phyloP scores from a whole-genome alignment of 37 sponge, comb jelly and placozoan genomes.

The Agelas oroides region DNA sequence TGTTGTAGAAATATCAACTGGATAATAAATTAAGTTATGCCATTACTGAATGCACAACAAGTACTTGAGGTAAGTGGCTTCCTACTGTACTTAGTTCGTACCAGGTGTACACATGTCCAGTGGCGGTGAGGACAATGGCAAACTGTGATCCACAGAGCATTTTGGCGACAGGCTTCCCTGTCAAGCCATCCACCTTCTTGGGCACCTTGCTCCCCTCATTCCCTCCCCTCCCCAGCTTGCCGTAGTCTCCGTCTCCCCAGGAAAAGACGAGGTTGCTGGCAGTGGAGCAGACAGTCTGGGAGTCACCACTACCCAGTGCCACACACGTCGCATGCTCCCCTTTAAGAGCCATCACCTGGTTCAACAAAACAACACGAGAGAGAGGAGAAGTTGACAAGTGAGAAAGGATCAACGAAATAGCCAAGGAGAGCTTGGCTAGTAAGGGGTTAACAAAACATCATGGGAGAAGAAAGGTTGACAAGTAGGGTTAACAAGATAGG shows the following conservation, averaged over 20 bases:
- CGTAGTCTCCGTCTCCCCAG: slow-evolving; percentile 99
- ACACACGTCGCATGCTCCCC: slow-evolving; percentile 72
- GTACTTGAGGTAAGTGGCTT: too few species aligned
- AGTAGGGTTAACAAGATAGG: neutral
- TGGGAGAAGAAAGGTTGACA: neutral
- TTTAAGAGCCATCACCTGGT: slow-evolving; percentile 78
- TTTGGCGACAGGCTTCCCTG: slow-evolving; percentile 70
- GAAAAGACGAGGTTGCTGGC: slow-evolving; percentile 78
- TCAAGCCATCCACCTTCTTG: slow-evolving; percentile 77
- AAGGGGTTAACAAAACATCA: too few species aligned
- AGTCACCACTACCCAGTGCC: slow-evolving; percentile 97
- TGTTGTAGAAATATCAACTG: too few species aligned
- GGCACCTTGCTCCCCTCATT: slow-evolving; percentile 93
- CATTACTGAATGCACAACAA: too few species aligned
- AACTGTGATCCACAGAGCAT: slow-evolving; percentile 97
- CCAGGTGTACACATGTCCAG: slow-evolving; percentile 95
- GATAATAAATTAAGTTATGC: too few species aligned
- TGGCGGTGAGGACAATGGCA: slow-evolving; percentile 86
- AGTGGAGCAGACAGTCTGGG: slow-evolving; percentile 87
- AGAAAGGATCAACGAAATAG: too few species aligned
- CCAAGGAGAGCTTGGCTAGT: too few species aligned
- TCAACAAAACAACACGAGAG: neutral
- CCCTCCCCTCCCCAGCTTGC: slow-evolving; percentile 96
- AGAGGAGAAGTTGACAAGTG: too few species aligned
- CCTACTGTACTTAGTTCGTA: too few species aligned